Base-by-base conservation (phyloP, 1,140 invertebrate genomes). In the Zeugodacus cucurbitae region DNA sequence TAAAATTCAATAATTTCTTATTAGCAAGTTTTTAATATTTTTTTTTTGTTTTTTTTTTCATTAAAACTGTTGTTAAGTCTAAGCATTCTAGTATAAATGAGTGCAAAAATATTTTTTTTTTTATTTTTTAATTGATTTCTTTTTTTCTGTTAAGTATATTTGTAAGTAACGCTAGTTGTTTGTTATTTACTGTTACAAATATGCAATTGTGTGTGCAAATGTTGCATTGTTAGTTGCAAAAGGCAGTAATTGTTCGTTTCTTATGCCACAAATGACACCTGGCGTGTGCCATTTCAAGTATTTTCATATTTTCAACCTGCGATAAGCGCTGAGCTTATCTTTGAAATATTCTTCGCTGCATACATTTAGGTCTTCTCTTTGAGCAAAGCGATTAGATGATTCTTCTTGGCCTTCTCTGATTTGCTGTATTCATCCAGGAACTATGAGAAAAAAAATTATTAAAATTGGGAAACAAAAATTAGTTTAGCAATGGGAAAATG, bases 391-490 rank as follows among this genome's bases (percentile, higher is more conserved):
- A 96, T 94, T 88, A 96, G 90, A 86, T 94, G 94, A 92, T 96
- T 95, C 14, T 93, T 93, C 89, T 95, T 95, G 67, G 95, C 96
- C 86, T 94, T 94, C 74, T 95, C 94, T 5, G 96, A 96, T 89
- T 94, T 94, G 91, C 94, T 94, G 91, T 96, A 96, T 89, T 96
- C 95, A 90, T 96, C 95, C 74, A 96, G 91, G 62, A 96, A 93
- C 96, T 96, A 94, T 57, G 93, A 94, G 86, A 89, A 89, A 89
- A 57, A 17, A 48, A 11, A 17, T 54, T 4, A 20, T 54, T 20
- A 54, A 54, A 54, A 17, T 59, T 37, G 70, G 64, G 62, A n/a
- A 26, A 58, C 14, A 64, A 57, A 8, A 62, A 88, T 22, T 41
- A 88, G 11, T 62, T 70, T 58, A 78, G 64, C 22, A 82, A 58